Evolutionary conservation across 2,113 vertebrate species (phyloP).

Genomic region (Rhagologus leucostigma): DNA sequence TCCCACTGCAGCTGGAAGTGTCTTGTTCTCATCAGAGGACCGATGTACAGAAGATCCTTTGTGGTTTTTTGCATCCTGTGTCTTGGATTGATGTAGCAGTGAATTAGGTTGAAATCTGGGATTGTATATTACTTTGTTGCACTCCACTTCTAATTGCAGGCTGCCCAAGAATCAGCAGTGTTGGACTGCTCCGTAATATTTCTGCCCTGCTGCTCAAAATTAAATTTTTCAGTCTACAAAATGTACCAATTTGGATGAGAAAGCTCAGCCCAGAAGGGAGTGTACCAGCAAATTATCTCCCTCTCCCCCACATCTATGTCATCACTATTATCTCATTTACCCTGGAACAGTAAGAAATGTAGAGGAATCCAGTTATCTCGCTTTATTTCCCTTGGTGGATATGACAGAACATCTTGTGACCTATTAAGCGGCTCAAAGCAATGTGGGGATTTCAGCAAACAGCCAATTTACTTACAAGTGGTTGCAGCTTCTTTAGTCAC

Average conservation of each 20-base stretch:
- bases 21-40: not conserved
- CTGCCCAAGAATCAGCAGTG: not conserved
- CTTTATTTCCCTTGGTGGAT: not conserved
- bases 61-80: not conserved
- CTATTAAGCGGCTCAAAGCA: not conserved
- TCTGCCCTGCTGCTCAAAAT: not conserved
- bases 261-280: not conserved
- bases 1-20: not conserved
- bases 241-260: not conserved
- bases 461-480: not conserved
- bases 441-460: not conserved
- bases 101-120: not conserved
- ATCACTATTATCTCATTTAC: not conserved
- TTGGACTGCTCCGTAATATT: not conserved
- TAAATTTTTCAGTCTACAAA: not conserved
- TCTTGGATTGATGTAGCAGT: not conserved
- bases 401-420: not conserved
- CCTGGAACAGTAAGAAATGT: not conserved
- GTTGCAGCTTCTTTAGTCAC: not conserved
- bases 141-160: not conserved
- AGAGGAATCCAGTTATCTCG: not conserved
- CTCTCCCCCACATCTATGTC: not conserved
- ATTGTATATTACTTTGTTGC: not conserved
- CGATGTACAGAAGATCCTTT: not conserved
- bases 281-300: not conserved